Base-by-base conservation (phyloP, 2,113 vertebrate species). In the Brachypteracias leptosomus region DNA sequence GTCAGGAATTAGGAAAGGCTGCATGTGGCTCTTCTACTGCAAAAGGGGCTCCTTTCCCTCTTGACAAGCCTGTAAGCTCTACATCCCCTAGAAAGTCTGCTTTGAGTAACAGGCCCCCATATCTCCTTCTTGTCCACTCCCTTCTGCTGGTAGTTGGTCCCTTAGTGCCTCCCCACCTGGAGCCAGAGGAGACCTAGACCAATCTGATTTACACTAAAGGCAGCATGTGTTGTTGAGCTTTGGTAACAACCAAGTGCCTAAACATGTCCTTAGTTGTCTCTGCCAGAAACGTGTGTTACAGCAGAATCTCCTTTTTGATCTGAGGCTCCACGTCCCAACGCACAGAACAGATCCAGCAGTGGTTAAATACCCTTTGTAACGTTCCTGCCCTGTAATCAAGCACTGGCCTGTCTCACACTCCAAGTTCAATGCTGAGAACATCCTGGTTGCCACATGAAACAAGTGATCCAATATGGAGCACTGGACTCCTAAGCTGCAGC, bases 121-220 rank as follows among this genome's bases (percentile, higher is more conserved):
- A 57, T 74, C 7, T 71, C 28, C 18, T 70, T 33, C 42, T 93
- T 2, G 1, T 40, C 46, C 33, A 85, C 70, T 36, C 38, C n/a
- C 18, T 17, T 63, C 54, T 93, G 73, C 33, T 1, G 1, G 26
- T 31, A 13, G 13, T 28, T 81, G 33, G 31, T 35, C 42, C 33
- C 28, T 0, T 0, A 66, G 28, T 2, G 10, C 13, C 51, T 73
- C 1, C 6, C 5, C 18, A n/a, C 10, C 15, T 1, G 3, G 17
- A 59, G 62, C 22, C 85, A 68, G 33, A 77, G 25, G 38, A 85
- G 42, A 88, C 9, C 12, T 18, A 15, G 70, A 10, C 49, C 2
- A 4, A 59, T 17, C 38, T 47, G 33, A 52, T 40, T 62, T 44
- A 59, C 35, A 75, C 11, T 42, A 35, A 67, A 90, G 62, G 46